phyloP scores from a whole-genome alignment of 92 coral and sea anemone species.

The Nematostella vectensis region DNA sequence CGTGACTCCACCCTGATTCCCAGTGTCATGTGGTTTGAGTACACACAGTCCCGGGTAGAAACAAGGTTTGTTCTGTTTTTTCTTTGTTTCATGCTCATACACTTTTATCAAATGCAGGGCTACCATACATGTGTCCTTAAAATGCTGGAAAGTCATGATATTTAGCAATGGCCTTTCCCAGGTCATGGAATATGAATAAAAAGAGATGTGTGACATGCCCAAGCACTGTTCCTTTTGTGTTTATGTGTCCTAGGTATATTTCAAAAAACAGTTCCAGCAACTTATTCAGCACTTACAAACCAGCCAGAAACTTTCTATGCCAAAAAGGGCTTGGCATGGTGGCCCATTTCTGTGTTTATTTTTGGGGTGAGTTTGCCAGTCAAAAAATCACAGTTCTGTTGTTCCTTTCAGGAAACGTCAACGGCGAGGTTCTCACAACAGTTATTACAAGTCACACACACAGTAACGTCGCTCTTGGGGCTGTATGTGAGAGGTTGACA shows the following conservation, averaged over 20 bases:
- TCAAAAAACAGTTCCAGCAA: no score
- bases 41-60: slow-evolving; percentile 94
- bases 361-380: not conserved
- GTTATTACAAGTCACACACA: slow-evolving; percentile 70
- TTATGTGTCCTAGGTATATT: no score
- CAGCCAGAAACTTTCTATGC: not conserved
- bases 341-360: not conserved
- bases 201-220: no score
- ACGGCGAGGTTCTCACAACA: slow-evolving; percentile 91
- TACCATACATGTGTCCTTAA: no score
- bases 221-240: no score
- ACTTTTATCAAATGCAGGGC: no score
- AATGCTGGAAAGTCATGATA: no score
- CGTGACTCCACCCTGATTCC: slow-evolving; percentile 97
- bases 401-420: slow-evolving; percentile 67
- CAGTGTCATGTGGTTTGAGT: slow-evolving; percentile 98
- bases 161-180: no score
- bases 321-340: not conserved
- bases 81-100: not conserved
- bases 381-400: no score
- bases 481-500: no score
- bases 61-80: slow-evolving; percentile 58
- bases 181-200: no score
- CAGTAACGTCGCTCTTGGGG: no score
- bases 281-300: not conserved